Base-by-base conservation (phyloP, 2,888 invertebrate species). In the Cyaniris semiargus region DNA sequence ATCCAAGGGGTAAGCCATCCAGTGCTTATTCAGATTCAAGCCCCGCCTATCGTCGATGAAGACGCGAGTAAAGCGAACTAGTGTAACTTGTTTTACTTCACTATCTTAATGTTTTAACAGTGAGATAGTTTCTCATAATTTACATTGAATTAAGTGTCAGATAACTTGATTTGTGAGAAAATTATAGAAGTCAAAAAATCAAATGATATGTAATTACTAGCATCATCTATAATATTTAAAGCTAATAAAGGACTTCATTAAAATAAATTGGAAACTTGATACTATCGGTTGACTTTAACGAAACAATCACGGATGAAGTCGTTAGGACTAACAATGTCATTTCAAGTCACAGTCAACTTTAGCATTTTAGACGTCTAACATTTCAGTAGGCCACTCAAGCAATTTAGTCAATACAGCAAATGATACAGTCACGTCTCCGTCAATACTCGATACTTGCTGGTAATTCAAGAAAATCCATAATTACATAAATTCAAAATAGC, bases 381-480 rank as follows among this genome's bases (percentile, higher is more conserved):
- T 81, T 81, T 79, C 70, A 78, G 78, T 66, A 72, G 78, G 75
- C 76, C 79, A 78, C 78, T 77, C 70, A 80, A 78, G 82, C 82
- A 84, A 84, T 86, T 85, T 82, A 83, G 85, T 83, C 85, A 84
- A 84, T 84, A 84, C 84, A 82, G 83, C 85, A 85, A 89, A 88
- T 87, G 85, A 84, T 82, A 71, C 38, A 71, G 71, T 71, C 71
- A 71, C 83, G 80, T 78, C 79, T 81, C 83, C 83, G 84, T 84
- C 82, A 85, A 81, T 75, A 80, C 77, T 79, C 78, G 74, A 83
- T 81, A 77, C 34, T 18, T 53, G 18, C 53, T 44, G 18, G 0
- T n/a, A 53, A 31, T 60, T 34, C 75, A 21, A 58, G 21, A 76
- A 34, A 66, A 66, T 31, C 27, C 27, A 60, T 23, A 60, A 60